phyloP scores from a whole-genome alignment of 2,113 vertebrate genomes.

The Oryzias curvinotus region DNA sequence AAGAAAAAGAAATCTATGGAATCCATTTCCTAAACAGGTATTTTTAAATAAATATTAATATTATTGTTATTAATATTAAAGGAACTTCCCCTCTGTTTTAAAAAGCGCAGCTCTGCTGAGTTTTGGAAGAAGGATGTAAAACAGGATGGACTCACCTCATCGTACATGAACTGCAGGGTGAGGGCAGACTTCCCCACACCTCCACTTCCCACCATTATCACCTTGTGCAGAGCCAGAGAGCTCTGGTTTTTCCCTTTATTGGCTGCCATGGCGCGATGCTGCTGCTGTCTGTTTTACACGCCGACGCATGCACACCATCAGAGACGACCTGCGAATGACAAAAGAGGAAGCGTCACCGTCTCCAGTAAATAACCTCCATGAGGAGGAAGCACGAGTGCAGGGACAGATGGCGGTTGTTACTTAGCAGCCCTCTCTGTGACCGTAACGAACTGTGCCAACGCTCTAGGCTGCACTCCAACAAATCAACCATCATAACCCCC shows the following conservation, averaged over 20 bases:
- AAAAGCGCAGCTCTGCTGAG: no score
- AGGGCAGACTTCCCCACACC: slow-evolving; percentile 74
- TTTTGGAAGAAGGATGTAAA: no score
- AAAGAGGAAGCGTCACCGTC: slow-evolving; percentile 16
- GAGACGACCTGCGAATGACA: slow-evolving; percentile 49
- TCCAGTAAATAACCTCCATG: slow-evolving; percentile 15
- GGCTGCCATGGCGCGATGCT: slow-evolving; percentile 62
- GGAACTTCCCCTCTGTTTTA: no score
- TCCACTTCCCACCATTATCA: slow-evolving; percentile 76
- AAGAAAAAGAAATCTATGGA: no score
- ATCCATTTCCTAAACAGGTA: no score
- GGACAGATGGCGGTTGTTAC: slow-evolving; percentile 49
- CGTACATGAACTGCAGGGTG: slow-evolving; percentile 77
- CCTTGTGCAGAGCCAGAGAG: slow-evolving; percentile 73
- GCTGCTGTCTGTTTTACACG: slow-evolving; percentile 29
- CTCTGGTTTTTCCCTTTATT: slow-evolving; percentile 74
- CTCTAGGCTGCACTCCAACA: slow-evolving; percentile 56
- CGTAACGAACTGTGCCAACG: slow-evolving; percentile 45
- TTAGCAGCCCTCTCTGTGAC: slow-evolving; percentile 44
- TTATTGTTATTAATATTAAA: no score
- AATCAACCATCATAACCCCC: slow-evolving; percentile 44
- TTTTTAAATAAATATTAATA: no score
- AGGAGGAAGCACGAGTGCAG: not conserved
- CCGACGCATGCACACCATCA: slow-evolving; percentile 15
- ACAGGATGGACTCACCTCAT: slow-evolving; percentile 61